Percentiles rank a stretch among this genome's conserved stretches.
These are phyloP conservation scores for Drosophila nigritarsus DNA, from an alignment of 2,888 invertebrate genomes.

Conservation along the genomic window DNA sequence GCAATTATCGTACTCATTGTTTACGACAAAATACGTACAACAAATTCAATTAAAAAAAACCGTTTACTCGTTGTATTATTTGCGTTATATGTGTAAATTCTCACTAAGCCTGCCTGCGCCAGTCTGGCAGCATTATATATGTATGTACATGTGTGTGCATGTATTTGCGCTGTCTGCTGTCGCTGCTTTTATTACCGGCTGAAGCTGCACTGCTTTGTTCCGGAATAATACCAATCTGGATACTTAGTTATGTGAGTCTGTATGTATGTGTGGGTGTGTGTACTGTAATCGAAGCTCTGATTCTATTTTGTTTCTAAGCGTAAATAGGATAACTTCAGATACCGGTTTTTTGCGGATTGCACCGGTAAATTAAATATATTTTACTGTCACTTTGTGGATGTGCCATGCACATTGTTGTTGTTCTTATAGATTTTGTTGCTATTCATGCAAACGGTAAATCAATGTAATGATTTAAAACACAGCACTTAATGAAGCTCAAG, in stretches of 20 bases:
- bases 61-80: constrained; percentile 28
- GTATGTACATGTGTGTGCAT: background rate
- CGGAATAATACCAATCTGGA: constrained; percentile 17
- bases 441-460: background rate
- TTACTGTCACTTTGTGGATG: constrained; percentile 14
- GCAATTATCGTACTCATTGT: constrained; percentile 14
- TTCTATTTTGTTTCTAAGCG: constrained; percentile 25
- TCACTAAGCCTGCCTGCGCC: constrained; percentile 6
- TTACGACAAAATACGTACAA: background rate
- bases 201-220: constrained; percentile 27
- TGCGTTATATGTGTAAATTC: constrained; percentile 2
- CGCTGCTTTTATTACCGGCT: constrained; percentile 1
- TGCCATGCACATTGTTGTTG: background rate
- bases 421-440: constrained; percentile 1
- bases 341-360: constrained; percentile 39
- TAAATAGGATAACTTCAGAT: constrained; percentile 28
- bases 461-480: constrained; percentile 4
- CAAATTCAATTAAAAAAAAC: constrained; percentile 22
- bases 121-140: constrained; percentile 19
- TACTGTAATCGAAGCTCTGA: constrained; percentile 24
- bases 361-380: constrained; percentile 13
- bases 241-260: background rate
- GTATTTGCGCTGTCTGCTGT: background rate
- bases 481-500: background rate
- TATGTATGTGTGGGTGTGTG: background rate